phyloP scores from a whole-genome alignment of 2,888 invertebrate species.

The Synanthedon myopaeformis region DNA sequence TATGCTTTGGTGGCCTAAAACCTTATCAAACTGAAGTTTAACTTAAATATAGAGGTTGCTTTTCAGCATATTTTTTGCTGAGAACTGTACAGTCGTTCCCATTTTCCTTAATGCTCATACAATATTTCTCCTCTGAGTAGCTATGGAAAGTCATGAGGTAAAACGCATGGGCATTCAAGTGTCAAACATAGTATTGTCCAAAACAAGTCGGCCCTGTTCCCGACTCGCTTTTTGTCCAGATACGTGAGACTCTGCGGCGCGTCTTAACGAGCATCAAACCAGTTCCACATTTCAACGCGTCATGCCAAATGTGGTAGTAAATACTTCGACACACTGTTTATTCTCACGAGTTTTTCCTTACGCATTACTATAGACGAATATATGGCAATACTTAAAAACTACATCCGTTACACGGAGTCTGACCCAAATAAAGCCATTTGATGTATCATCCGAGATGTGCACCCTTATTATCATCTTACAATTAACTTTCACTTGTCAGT shows the following conservation, averaged over 20 bases:
- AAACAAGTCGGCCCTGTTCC: slow-evolving; percentile 47
- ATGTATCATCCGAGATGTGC: slow-evolving; percentile 7
- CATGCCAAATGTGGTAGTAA: slow-evolving; percentile 55
- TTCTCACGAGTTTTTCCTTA: slow-evolving; percentile 32
- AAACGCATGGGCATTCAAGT: slow-evolving; percentile 55
- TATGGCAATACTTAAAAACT: background rate
- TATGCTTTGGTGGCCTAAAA: no score
- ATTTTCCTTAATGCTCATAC: background rate
- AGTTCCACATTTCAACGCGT: slow-evolving; percentile 52
- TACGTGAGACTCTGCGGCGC: slow-evolving; percentile 60
- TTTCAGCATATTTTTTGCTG: slow-evolving; percentile 1
- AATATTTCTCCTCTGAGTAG: slow-evolving; percentile 12
- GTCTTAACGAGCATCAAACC: slow-evolving; percentile 60
- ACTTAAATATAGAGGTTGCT: background rate
- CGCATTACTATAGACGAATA: background rate
- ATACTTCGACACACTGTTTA: slow-evolving; percentile 38
- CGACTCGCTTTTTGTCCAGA: slow-evolving; percentile 49
- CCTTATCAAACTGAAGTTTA: no score
- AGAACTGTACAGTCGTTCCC: slow-evolving; percentile 1
- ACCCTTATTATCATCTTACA: slow-evolving; percentile 20
- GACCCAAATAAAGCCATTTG: slow-evolving; percentile 1
- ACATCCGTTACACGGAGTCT: background rate
- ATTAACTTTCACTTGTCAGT: slow-evolving; percentile 55
- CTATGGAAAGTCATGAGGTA: slow-evolving; percentile 30
- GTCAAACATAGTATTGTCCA: slow-evolving; percentile 55